phyloP scores from a whole-genome alignment of 2,113 vertebrate species.

The Notarius lentiginosus region DNA sequence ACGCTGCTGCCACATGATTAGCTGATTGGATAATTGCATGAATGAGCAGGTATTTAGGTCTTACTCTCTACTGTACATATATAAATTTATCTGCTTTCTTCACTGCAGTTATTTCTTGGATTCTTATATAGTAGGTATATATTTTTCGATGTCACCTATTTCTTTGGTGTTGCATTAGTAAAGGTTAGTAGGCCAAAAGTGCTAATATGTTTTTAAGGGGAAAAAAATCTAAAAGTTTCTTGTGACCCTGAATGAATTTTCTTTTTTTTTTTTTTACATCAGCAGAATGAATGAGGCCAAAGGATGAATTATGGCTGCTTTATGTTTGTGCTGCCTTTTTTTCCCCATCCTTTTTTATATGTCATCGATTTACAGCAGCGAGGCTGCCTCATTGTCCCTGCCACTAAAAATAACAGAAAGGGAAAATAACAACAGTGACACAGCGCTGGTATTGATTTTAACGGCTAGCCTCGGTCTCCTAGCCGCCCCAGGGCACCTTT shows the following conservation, averaged over 20 bases:
- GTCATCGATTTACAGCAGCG: slow-evolving; percentile 72
- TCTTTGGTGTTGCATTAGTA: background rate
- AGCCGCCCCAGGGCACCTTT: slow-evolving; percentile 67
- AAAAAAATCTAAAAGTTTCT: background rate
- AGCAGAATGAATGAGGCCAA: slow-evolving; percentile 61
- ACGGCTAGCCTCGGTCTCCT: slow-evolving; percentile 65
- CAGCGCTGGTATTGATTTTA: slow-evolving; percentile 76
- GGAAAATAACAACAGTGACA: slow-evolving; percentile 63
- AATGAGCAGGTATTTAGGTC: background rate
- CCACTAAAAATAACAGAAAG: slow-evolving; percentile 71
- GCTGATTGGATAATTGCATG: background rate
- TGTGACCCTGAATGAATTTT: slow-evolving; percentile 39
- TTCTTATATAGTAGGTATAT: background rate
- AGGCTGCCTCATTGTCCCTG: slow-evolving; percentile 61
- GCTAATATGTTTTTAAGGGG: background rate
- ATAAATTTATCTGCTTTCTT: background rate
- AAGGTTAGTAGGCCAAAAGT: background rate
- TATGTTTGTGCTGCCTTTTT: slow-evolving; percentile 50
- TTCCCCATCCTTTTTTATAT: slow-evolving; percentile 53
- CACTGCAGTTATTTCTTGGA: background rate
- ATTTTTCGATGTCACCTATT: background rate
- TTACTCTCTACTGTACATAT: background rate
- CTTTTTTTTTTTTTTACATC: slow-evolving; percentile 5
- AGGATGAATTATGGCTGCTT: slow-evolving; percentile 57
- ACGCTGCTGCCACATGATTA: background rate